Evolutionary conservation across 1,140 invertebrate species (phyloP).

Genomic region (Brachionus koreanus): DNA sequence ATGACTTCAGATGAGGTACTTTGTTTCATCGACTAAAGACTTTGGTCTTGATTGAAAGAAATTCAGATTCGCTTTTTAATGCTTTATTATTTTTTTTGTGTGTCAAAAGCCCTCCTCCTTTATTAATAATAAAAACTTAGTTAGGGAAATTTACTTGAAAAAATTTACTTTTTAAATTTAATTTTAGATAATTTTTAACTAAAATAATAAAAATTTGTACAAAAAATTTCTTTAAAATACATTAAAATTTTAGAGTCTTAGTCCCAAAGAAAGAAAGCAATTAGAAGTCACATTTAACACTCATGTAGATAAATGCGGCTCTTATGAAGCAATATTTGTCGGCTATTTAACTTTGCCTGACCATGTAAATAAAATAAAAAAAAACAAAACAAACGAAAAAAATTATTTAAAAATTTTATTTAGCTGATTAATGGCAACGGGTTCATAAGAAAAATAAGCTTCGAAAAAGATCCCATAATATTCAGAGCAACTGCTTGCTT

Average conservation of each 20-base stretch:
- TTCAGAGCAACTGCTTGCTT: slow-evolving; percentile 26
- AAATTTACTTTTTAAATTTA: too few relatives aligned
- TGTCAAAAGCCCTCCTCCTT: too few relatives aligned
- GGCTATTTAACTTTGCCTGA: background rate
- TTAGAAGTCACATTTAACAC: background rate
- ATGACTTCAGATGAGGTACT: too few relatives aligned
- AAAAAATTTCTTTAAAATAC: background rate
- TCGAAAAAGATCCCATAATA: slow-evolving; percentile 5
- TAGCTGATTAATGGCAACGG: background rate
- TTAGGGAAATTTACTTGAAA: too few relatives aligned
- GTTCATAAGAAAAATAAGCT: slow-evolving; percentile 5
- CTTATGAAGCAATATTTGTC: slow-evolving; percentile 37
- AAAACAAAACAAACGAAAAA: background rate
- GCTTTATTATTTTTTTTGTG: too few relatives aligned
- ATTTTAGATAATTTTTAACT: too few relatives aligned
- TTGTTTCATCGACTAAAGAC: too few relatives aligned
- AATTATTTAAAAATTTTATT: background rate
- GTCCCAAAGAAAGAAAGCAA: background rate
- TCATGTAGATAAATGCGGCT: background rate
- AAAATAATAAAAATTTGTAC: too few relatives aligned
- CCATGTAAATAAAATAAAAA: background rate
- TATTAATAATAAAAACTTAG: too few relatives aligned
- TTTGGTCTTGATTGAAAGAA: too few relatives aligned
- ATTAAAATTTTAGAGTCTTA: background rate
- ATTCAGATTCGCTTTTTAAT: too few relatives aligned